A percentile compares a stretch with the other conserved stretches of the same genome.
Evolutionary conservation across 92 coral and sea anemone species (phyloP).

Genomic region (Zoanthus sansibaricus): DNA sequence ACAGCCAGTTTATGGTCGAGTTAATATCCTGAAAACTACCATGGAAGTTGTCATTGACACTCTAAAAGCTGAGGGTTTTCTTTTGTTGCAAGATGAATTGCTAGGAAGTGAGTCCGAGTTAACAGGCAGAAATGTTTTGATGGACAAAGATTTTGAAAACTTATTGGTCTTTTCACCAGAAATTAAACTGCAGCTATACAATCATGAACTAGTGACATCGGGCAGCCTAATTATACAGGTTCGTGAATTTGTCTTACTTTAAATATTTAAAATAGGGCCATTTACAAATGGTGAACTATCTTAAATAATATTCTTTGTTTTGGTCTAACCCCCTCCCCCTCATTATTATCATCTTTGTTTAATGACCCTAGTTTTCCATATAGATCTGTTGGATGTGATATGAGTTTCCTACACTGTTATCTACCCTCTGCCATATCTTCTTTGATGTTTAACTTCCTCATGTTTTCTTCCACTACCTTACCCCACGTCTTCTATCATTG

Average conservation of each 20-base stretch:
- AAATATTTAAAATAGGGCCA: no score
- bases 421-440: no score
- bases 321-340: background rate
- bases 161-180: constrained; percentile 87
- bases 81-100: constrained; percentile 61
- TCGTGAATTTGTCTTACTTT: background rate
- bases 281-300: no score
- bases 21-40: constrained; percentile 78
- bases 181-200: constrained; percentile 89
- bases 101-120: constrained; percentile 45
- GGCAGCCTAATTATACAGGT: constrained; percentile 95
- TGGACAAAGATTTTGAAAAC: constrained; percentile 87
- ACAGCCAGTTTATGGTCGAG: constrained; percentile 92
- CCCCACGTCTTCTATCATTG: no score
- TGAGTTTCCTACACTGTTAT: no score
- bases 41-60: constrained; percentile 68
- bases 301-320: background rate
- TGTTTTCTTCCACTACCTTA: no score
- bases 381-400: no score
- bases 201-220: constrained; percentile 77
- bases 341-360: no score
- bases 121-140: constrained; percentile 75
- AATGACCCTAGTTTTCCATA: no score
- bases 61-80: constrained; percentile 76
- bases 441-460: no score